phyloP scores from a whole-genome alignment of 2,888 invertebrate genomes.

The Phalangium opilio region DNA sequence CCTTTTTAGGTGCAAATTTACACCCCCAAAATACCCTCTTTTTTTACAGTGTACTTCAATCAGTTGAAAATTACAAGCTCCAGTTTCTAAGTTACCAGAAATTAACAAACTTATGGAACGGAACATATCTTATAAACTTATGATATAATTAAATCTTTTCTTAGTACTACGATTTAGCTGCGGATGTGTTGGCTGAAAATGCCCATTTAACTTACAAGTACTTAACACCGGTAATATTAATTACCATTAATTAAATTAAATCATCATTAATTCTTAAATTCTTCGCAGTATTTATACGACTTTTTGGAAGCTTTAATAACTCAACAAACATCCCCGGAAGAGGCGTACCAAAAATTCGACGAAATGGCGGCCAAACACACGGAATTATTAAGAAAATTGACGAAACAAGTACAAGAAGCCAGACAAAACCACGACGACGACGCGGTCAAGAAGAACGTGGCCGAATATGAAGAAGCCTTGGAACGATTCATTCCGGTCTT shows the following conservation, averaged over 20 bases:
- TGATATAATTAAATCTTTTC: too few species aligned
- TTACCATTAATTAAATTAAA: too few species aligned
- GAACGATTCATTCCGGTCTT: constrained; percentile 90
- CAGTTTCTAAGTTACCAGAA: too few species aligned
- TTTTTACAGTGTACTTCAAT: too few species aligned
- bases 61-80: too few species aligned
- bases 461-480: constrained; percentile 76
- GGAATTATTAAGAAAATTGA: constrained; percentile 72
- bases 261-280: constrained; percentile 4
- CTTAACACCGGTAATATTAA: constrained; percentile 51
- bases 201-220: constrained; percentile 91
- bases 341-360: constrained; percentile 89
- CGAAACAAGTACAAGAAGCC: constrained; percentile 87
- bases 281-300: constrained; percentile 65
- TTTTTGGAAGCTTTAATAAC: constrained; percentile 93
- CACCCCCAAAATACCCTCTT: too few species aligned
- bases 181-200: constrained; percentile 94
- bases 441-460: constrained; percentile 71
- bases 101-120: too few species aligned
- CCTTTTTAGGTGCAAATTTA: too few species aligned
- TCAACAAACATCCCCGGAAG: constrained; percentile 88
- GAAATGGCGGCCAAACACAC: constrained; percentile 81
- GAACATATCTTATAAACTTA: too few species aligned
- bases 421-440: constrained; percentile 75
- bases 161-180: constrained; percentile 85